Percentiles rank a stretch among this genome's conserved stretches.
These are phyloP conservation scores for Synergus gifuensis DNA, from an alignment of 2,888 invertebrate genomes.

Conservation along the genomic window DNA sequence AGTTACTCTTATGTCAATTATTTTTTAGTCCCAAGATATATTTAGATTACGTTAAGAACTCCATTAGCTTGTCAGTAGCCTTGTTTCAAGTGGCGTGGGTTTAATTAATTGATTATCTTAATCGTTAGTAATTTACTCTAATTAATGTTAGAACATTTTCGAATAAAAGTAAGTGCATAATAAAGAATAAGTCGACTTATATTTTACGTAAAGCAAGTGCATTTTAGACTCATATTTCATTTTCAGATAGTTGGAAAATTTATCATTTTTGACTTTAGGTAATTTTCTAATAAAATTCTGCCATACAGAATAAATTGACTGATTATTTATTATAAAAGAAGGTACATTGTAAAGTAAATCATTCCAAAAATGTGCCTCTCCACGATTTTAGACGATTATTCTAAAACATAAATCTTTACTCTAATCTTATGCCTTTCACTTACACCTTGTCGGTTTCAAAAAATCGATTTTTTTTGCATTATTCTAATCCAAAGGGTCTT, in stretches of 20 bases:
- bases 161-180: background rate
- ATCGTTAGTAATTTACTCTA: slow-evolving; percentile 15
- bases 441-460: no score
- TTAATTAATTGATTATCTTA: background rate
- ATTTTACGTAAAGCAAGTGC: no score
- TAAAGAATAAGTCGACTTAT: no score
- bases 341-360: slow-evolving; percentile 39
- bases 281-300: no score
- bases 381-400: background rate
- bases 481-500: no score
- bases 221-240: no score
- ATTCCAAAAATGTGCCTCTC: slow-evolving; percentile 55
- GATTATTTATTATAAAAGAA: slow-evolving; percentile 50
- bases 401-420: background rate
- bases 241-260: no score
- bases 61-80: background rate
- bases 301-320: slow-evolving; percentile 13
- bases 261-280: no score
- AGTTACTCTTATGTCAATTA: slow-evolving; percentile 28
- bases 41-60: slow-evolving; percentile 6
- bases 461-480: no score
- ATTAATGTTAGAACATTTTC: background rate
- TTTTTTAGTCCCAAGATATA: slow-evolving; percentile 12
- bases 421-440: background rate
- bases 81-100: background rate